These are phyloP conservation scores for Drosophila colorata DNA, from an alignment of 2,888 invertebrate genomes.

Conservation along the genomic window DNA sequence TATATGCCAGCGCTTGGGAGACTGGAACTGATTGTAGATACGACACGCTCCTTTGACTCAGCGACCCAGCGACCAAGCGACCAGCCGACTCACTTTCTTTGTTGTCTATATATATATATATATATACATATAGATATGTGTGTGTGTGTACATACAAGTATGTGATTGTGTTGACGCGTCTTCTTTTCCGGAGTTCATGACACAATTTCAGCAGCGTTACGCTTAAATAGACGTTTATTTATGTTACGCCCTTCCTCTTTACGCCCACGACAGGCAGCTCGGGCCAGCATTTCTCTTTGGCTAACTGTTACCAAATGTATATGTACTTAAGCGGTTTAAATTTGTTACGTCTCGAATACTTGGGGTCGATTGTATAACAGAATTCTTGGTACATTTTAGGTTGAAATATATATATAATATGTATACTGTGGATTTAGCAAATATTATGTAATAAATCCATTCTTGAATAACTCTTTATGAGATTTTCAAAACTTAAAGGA, in stretches of 20 bases:
- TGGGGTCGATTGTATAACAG: background rate
- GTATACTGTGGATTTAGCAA: too few relatives aligned
- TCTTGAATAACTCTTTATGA: too few relatives aligned
- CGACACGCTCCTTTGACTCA: constrained; percentile 79
- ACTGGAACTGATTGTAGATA: constrained; percentile 82
- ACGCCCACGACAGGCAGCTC: background rate
- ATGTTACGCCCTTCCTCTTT: constrained; percentile 33
- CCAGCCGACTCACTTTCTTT: constrained; percentile 42
- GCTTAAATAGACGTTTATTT: constrained; percentile 66
- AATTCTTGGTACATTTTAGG: background rate
- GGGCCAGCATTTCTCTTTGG: constrained; percentile 33
- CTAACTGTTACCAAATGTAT: constrained; percentile 31
- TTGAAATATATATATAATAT: too few relatives aligned
- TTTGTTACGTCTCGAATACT: constrained; percentile 4
- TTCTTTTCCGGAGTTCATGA: constrained; percentile 76
- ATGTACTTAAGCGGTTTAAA: background rate
- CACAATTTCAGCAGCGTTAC: constrained; percentile 73
- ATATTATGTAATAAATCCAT: too few relatives aligned
- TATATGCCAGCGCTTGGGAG: constrained; percentile 58
- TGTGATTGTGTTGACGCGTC: constrained; percentile 56
- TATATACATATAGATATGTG: background rate
- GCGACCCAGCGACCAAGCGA: constrained; percentile 43
- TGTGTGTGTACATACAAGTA: constrained; percentile 15
- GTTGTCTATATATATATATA: constrained; percentile 13
- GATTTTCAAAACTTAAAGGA: too few relatives aligned